Evolutionary conservation across 2,797 vertebrate species (phyloP), one percentile per base, ranked within the genome.

Genomic region (Menidia menidia): DNA sequence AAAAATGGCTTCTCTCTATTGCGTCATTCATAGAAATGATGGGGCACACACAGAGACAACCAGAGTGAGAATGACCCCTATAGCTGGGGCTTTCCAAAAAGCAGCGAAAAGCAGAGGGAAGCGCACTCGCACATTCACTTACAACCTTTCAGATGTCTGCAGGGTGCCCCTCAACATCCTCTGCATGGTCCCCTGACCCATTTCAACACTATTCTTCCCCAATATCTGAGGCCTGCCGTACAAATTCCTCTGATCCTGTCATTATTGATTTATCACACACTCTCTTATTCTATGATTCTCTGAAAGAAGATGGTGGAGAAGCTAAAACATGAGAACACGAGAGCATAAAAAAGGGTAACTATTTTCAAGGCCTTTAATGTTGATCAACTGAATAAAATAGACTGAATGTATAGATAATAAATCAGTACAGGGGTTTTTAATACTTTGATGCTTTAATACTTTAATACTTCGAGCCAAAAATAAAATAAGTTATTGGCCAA

Each of bases 201-300:
- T 91, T 87, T 90, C 85, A 87, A 89, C 89, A 90, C 85, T 88
- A 87, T 87, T 62, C 85, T 75, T 82, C 64, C 69, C 70, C 50
- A 5, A 10, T 43, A 32, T 45, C 57, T 73, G 75, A 89, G 78
- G 78, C 76, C 81, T 75, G 30, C 50, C 14, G 25, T 30, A 66
- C 67, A 67, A 77, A 83, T 79, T 62, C 32, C 69, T 57, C 67
- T 41, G 42, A 68, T 68, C 25, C 3, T 30, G 64, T 62, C 50
- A 56, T 47, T 59, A 64, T 70, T 18, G 43, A 66, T 75, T 75
- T 43, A 63, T 80, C 53, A 30, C 68, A 51, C 57, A 31, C 77
- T 68, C 68, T 73, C 56, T 39, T 50, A 73, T 71, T 56, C 64
- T 11, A 52, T 9, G 61, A 77, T 68, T 60, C 57, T 32, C 60